Base-by-base conservation (phyloP, 1,140 invertebrate species). In the Hypothenemus hampei region DNA sequence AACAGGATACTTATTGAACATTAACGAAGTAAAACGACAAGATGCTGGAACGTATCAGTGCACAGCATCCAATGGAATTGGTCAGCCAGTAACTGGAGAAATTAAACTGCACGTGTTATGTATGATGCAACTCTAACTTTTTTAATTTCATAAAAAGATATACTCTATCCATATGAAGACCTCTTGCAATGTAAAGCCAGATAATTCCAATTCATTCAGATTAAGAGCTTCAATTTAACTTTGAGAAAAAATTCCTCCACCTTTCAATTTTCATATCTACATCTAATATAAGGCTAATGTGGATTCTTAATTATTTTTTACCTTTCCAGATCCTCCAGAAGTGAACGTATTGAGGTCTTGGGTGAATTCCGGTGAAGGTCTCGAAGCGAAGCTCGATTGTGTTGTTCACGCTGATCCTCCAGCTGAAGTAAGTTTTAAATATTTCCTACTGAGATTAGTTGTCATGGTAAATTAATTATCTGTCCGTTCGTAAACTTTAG, bases 361-460 rank as follows among this genome's bases (percentile, higher is more conserved):
- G 81, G 80, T 87, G 13, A 85, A 86, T 67, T 81, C 83, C 0
- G 84, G 83, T 5, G 84, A 86, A 67, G 84, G 83, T 0, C 81
- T 81, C 63, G 76, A 84, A 65, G 84, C 84, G 4, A 81, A 85
- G 61, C 71, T 87, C 18, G 79, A 85, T 31, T 87, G 85, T 66
- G 81, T 84, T 24, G 84, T 87, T 7, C 79, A 85, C 49, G 82
- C 82, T 22, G 85, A 87, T 70, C 84, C 85, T 7, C 78, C 80
- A 13, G 79, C 84, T 39, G 82, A 84, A 73, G 83, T 85, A 72
- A 72, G 67, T 43, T 29, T 35, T 20, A 16, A 35, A 44, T 29
- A 29, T 29, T 29, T 29, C n/a, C n/a, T 29, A 29, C n/a, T 29
- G 26, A 29, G n/a, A 6, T 29, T 29, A 29, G 26, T 29, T 6